Evolutionary conservation across 2,797 vertebrate species (phyloP).

Genomic region (Crenuchus spilurus): DNA sequence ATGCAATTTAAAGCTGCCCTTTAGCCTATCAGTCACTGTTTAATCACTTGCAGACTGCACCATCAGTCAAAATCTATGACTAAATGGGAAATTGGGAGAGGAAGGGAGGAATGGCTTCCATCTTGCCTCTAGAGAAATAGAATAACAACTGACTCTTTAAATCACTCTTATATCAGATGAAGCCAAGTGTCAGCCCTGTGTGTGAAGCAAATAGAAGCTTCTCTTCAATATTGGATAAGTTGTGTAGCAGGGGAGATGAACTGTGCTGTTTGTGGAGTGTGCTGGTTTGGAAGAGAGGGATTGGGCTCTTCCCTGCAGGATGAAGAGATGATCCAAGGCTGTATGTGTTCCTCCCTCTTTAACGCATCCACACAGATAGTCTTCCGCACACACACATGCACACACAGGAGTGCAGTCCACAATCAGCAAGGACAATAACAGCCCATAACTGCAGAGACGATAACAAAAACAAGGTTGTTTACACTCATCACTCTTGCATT

Average conservation of each 20-base stretch:
- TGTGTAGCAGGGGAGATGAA: constrained; percentile 55
- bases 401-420: constrained; percentile 22
- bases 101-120: no score
- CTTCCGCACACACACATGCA: constrained; percentile 12
- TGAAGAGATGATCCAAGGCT: constrained; percentile 41
- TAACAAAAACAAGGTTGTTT: constrained; percentile 27
- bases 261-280: constrained; percentile 40
- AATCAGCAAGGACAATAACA: constrained; percentile 27
- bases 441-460: constrained; percentile 28
- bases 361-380: background rate
- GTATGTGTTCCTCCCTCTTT: constrained; percentile 18
- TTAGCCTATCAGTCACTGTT: no score
- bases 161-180: constrained; percentile 25
- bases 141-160: background rate
- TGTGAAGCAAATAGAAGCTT: constrained; percentile 32
- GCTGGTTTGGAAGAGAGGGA: constrained; percentile 33
- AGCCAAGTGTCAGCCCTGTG: constrained; percentile 11
- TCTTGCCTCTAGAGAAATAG: background rate
- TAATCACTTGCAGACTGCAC: no score
- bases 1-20: no score
- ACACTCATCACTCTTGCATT: constrained; percentile 6
- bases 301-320: constrained; percentile 42
- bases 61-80: no score
- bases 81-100: no score
- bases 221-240: constrained; percentile 48